Base-by-base conservation (phyloP, 92 coral and sea anemone genomes). In the Porites cylindrica region DNA sequence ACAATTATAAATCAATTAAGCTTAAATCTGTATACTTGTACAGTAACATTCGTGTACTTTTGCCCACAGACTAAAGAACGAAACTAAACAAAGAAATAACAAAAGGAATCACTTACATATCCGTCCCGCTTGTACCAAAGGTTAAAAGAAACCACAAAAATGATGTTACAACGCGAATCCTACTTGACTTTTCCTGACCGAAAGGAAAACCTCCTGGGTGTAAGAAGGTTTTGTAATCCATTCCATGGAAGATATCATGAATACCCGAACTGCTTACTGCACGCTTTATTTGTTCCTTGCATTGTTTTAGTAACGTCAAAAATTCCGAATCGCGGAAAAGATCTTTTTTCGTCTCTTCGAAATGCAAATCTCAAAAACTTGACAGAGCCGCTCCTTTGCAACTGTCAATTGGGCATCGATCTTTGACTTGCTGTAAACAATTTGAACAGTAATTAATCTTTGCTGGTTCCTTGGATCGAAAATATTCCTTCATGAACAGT, bases 181-280 rank as follows among this genome's bases (percentile, higher is more conserved):
- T 23, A 23, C 24, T 23, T 23, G 24, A 23, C 24, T 23, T 23
- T 23, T 23, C 24, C 24, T 23, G 24, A 23, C 24, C 24, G 24
- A 23, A 23, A 23, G 24, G 24, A 60, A 91, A 88, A 51, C 94
- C 86, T 47, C 91, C 89, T 10, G 88, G 88, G 61, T 72, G 23
- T 58, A 74, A 69, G 73, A 91, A 91, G 51, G 82, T 82, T 62
- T 91, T 81, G 66, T 91, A 91, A 53, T 91, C 93, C 10, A 82
- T 66, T 68, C 91, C 94, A 21, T 91, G 91, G 85, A 53, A 91
- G 68, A 91, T 87, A 26, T 91, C 94, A 26, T 78, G 77, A 10
- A 91, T 91, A 1, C 24, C 77, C 19, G 54, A 23, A 8, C 61
- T n/a, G 18, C 17, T 56, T 56, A 75, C 85, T 18, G 80, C 51